A percentile compares a stretch with the other conserved stretches of the same genome.
phyloP scores from a whole-genome alignment of 2,888 invertebrate species.

The Idaea aversata region DNA sequence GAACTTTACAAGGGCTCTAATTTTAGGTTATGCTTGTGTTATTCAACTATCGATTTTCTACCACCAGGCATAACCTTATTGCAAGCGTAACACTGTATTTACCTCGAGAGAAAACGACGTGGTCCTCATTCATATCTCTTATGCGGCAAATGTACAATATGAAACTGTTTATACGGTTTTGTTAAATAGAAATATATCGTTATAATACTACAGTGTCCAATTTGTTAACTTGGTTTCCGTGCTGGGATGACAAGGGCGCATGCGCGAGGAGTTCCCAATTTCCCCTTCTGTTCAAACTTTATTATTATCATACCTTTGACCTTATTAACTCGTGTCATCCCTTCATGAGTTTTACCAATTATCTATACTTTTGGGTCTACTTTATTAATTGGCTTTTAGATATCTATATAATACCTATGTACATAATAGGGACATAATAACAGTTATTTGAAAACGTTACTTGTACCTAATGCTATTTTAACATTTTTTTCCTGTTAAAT shows the following conservation, averaged over 20 bases:
- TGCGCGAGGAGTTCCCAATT: constrained; percentile 40
- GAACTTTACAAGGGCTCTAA: constrained; percentile 6
- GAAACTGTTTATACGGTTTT: constrained; percentile 47
- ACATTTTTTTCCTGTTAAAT: neutral
- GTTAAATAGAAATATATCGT: constrained; percentile 8
- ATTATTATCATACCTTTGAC: constrained; percentile 37
- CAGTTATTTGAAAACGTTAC: too few relatives aligned
- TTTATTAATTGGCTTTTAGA: neutral
- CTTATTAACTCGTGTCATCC: constrained; percentile 24
- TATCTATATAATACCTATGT: neutral
- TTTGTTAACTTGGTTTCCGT: constrained; percentile 21
- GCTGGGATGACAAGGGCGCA: constrained; percentile 38
- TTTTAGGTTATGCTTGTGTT: constrained; percentile 69
- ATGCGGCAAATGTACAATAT: constrained; percentile 56
- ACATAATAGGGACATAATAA: neutral
- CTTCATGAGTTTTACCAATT: constrained; percentile 6
- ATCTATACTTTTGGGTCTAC: constrained; percentile 12
- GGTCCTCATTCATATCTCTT: constrained; percentile 93
- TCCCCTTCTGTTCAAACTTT: constrained; percentile 38
- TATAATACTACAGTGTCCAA: constrained; percentile 10
- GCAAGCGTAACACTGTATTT: constrained; percentile 47
- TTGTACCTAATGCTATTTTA: neutral
- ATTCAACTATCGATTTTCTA: constrained; percentile 71
- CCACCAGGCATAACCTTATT: constrained; percentile 36
- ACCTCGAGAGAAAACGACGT: constrained; percentile 92